Percentiles rank a stretch among this genome's conserved stretches.
Evolutionary conservation across 2,797 vertebrate species (phyloP).

Genomic region (Varecia variegata): DNA sequence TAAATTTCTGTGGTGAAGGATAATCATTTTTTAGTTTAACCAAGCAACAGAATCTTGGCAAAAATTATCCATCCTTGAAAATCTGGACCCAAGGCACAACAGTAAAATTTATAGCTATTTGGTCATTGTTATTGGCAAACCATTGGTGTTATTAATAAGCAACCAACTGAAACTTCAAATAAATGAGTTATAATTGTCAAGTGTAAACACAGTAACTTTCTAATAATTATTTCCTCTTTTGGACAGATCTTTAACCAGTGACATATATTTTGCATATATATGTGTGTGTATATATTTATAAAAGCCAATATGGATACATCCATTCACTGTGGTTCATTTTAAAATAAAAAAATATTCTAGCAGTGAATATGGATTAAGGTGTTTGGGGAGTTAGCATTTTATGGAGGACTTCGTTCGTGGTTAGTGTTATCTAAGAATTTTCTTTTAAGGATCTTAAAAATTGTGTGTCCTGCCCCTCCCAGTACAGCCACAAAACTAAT

Average conservation of each 20-base stretch:
- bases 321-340: conserved; percentile 65
- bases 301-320: conserved; percentile 12
- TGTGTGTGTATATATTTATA: conserved; percentile 22
- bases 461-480: not conserved
- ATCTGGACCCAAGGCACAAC: conserved; percentile 19
- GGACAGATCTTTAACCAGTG: conserved; percentile 38
- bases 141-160: conserved; percentile 33
- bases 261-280: not conserved
- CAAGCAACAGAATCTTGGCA: conserved; percentile 42
- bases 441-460: conserved; percentile 32
- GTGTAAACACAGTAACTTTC: conserved; percentile 47
- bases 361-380: conserved; percentile 37
- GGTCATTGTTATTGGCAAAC: not conserved
- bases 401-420: conserved; percentile 9
- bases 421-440: conserved; percentile 25
- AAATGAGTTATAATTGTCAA: conserved; percentile 47
- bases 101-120: conserved; percentile 15
- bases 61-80: conserved; percentile 13
- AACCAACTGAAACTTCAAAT: conserved; percentile 25
- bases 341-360: conserved; percentile 65
- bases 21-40: conserved; percentile 51
- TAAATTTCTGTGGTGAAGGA: conserved; percentile 24
- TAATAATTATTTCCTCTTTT: conserved; percentile 48
- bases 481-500: conserved; percentile 18
- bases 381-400: conserved; percentile 28